phyloP scores from a whole-genome alignment of 2,113 vertebrate genomes.

The Morone saxatilis region DNA sequence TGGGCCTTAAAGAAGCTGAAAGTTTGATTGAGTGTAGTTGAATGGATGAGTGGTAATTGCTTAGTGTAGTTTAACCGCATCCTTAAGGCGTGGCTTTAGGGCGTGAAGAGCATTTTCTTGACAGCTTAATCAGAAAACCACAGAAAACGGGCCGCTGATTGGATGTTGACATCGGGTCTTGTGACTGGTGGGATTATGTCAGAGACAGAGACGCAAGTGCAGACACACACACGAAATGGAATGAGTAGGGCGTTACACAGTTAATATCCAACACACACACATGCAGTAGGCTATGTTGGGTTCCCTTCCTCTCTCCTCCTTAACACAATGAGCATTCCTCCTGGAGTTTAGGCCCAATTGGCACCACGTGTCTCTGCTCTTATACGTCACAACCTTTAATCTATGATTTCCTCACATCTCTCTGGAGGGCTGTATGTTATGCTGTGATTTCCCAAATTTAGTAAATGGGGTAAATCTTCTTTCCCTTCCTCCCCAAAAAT shows the following conservation, averaged over 20 bases:
- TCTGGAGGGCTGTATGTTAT: slow-evolving; percentile 59
- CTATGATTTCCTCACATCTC: slow-evolving; percentile 57
- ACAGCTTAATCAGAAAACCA: slow-evolving; percentile 61
- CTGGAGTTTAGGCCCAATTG: slow-evolving; percentile 67
- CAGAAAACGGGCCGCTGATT: slow-evolving; percentile 34
- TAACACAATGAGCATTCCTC: slow-evolving; percentile 50
- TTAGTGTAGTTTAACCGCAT: slow-evolving; percentile 42
- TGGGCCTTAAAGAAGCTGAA: neutral
- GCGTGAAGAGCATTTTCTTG: slow-evolving; percentile 32
- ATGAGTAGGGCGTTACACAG: slow-evolving; percentile 23
- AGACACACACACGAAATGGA: slow-evolving; percentile 23
- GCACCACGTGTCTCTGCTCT: slow-evolving; percentile 68
- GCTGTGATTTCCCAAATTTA: slow-evolving; percentile 59
- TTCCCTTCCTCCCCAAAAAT: slow-evolving; percentile 10
- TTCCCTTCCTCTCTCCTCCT: slow-evolving; percentile 29
- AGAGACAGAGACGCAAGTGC: slow-evolving; percentile 7
- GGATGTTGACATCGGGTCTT: slow-evolving; percentile 51
- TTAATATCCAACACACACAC: slow-evolving; percentile 17
- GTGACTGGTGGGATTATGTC: slow-evolving; percentile 54
- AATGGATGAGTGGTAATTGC: slow-evolving; percentile 21
- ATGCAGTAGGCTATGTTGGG: slow-evolving; percentile 14
- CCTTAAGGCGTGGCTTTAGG: slow-evolving; percentile 53
- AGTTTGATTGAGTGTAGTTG: slow-evolving; percentile 22
- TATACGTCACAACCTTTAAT: slow-evolving; percentile 47
- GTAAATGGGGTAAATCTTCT: slow-evolving; percentile 43